Conservation (phyloP, 2,113 vertebrate genomes). For the Crotalus viridis region DNA sequence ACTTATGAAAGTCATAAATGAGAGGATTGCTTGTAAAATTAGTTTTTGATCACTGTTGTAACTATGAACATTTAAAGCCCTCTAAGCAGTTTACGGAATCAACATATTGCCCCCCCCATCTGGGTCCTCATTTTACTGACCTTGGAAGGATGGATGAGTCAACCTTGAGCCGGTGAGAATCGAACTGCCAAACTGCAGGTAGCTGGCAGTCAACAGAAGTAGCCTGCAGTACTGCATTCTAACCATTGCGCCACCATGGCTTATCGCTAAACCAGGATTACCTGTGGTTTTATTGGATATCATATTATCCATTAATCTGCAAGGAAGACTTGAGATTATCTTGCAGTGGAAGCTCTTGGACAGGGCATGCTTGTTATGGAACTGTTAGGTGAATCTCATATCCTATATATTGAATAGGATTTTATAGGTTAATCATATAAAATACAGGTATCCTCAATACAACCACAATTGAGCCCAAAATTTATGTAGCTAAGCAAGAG, state of each 20-base stretch:
- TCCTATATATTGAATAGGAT: neutral
- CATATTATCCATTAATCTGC: neutral
- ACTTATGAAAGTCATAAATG: neutral
- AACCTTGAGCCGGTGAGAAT: too few species aligned
- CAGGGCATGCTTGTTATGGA: neutral
- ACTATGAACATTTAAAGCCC: neutral
- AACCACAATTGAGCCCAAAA: too few species aligned
- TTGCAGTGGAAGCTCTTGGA: neutral
- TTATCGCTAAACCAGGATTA: neutral
- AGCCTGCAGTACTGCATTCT: too few species aligned
- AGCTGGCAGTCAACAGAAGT: too few species aligned
- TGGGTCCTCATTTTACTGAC: too few species aligned
- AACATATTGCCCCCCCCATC: too few species aligned
- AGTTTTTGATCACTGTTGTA: neutral
- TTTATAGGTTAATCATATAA: neutral
- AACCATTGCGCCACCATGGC: too few species aligned
- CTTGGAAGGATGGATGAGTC: too few species aligned
- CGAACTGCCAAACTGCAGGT: too few species aligned
- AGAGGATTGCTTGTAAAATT: neutral
- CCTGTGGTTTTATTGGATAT: neutral
- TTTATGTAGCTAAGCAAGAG: too few species aligned
- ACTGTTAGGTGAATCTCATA: neutral
- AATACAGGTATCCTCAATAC: neutral
- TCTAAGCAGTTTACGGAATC: too few species aligned
- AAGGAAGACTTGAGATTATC: neutral